Evolutionary conservation across 1,140 invertebrate species (phyloP).

Genomic region (Zelostemma sp.): DNA sequence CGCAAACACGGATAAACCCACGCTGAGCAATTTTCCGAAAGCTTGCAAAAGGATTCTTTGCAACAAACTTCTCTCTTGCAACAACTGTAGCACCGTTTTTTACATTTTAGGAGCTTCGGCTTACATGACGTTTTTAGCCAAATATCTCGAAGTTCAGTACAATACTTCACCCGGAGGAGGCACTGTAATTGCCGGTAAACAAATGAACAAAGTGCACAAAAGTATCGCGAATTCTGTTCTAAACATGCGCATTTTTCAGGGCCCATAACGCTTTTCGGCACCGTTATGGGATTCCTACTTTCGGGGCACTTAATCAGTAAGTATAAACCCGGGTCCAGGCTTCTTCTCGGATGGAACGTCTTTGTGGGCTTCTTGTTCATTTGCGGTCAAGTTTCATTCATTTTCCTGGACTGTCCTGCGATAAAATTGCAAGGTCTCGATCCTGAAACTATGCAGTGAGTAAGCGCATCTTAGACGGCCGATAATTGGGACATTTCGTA

Average conservation of each 20-base stretch:
- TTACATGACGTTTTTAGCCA: conserved; percentile 79
- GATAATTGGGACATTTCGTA: too few species aligned
- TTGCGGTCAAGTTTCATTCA: conserved; percentile 68
- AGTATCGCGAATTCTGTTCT: too few species aligned
- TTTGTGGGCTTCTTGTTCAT: conserved; percentile 73
- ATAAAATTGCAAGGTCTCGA: conserved; percentile 63
- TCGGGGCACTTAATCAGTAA: conserved; percentile 76
- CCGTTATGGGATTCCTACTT: conserved; percentile 74
- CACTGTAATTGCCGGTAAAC: conserved; percentile 73
- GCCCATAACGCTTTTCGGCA: conserved; percentile 71
- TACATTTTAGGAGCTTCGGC: conserved; percentile 77
- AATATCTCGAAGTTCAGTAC: conserved; percentile 81
- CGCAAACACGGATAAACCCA: conserved; percentile 35
- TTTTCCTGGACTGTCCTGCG: conserved; percentile 73
- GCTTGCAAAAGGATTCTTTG: conserved; percentile 73
- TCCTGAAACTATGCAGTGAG: conserved; percentile 60
- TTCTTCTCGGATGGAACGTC: conserved; percentile 76
- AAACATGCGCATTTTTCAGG: conserved; percentile 52
- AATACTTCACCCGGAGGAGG: conserved; percentile 74
- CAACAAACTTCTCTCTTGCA: conserved; percentile 74
- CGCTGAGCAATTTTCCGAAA: conserved; percentile 70
- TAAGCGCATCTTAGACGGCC: conserved; percentile 11
- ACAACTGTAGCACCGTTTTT: conserved; percentile 73
- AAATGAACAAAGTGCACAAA: too few species aligned
- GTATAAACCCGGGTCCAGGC: conserved; percentile 73